Conservation (phyloP, 1,140 invertebrate genomes). For the Saccostrea echinata region DNA sequence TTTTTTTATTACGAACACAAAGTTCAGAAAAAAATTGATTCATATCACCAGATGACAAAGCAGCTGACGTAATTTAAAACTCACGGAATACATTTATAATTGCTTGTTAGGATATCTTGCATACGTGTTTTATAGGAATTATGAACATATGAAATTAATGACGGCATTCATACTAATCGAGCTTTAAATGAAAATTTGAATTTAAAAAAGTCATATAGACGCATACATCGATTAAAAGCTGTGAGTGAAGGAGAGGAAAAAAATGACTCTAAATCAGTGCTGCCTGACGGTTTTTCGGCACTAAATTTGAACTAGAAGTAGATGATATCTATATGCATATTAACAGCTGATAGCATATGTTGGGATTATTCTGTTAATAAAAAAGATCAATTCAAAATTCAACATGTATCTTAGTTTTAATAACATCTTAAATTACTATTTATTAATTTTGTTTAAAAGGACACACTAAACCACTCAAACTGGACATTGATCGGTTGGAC, state of each 20-base stretch:
- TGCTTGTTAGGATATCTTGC: conserved; percentile 9
- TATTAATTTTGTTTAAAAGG: conserved; percentile 8
- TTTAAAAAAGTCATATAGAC: background rate
- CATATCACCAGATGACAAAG: background rate
- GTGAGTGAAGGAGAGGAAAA: too few relatives aligned
- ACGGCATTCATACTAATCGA: too few relatives aligned
- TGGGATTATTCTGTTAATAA: background rate
- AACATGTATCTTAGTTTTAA: background rate
- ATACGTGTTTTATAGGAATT: background rate
- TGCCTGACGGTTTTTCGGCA: too few relatives aligned
- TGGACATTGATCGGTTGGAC: conserved; percentile 2
- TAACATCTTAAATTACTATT: background rate
- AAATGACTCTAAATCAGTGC: too few relatives aligned
- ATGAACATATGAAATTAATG: too few relatives aligned
- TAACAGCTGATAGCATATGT: background rate
- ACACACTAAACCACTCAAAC: background rate
- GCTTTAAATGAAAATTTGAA: too few relatives aligned
- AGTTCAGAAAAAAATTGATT: background rate
- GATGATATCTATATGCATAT: background rate
- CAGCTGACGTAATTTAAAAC: background rate
- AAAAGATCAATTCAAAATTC: background rate
- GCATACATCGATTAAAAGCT: background rate
- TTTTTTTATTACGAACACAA: background rate
- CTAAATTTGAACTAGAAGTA: too few relatives aligned
- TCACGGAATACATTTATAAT: background rate